phyloP scores from a whole-genome alignment of 2,888 invertebrate species.

The Drosophila barbarae region DNA sequence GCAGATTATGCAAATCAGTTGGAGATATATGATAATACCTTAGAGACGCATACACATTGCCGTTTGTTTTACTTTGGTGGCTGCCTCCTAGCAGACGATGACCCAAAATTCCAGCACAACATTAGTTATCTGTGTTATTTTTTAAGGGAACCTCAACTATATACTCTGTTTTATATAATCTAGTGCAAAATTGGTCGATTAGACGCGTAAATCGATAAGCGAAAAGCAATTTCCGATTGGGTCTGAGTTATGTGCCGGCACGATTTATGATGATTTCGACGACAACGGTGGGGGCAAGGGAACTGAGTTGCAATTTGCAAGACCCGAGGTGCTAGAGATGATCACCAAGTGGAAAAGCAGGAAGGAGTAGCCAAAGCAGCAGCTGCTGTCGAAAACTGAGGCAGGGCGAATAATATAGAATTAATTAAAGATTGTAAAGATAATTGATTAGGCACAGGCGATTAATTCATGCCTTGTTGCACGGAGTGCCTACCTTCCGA shows the following conservation, averaged over 20 bases:
- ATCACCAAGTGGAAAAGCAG: slow-evolving; percentile 41
- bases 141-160: not conserved
- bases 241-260: slow-evolving; percentile 66
- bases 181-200: slow-evolving; percentile 67
- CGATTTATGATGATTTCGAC: slow-evolving; percentile 56
- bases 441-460: slow-evolving; percentile 80
- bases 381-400: slow-evolving; percentile 54
- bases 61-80: slow-evolving; percentile 29
- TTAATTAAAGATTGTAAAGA: slow-evolving; percentile 80
- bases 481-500: slow-evolving; percentile 29
- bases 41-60: slow-evolving; percentile 27
- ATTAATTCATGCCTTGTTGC: slow-evolving; percentile 77
- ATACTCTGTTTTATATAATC: slow-evolving; percentile 1
- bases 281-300: slow-evolving; percentile 16
- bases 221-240: slow-evolving; percentile 73
- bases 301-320: slow-evolving; percentile 58
- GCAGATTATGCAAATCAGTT: slow-evolving; percentile 75
- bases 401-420: slow-evolving; percentile 77
- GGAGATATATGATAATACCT: slow-evolving; percentile 49
- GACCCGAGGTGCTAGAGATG: slow-evolving; percentile 40
- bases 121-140: slow-evolving; percentile 1
- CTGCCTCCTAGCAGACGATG: not conserved
- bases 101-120: slow-evolving; percentile 23
- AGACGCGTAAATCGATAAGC: slow-evolving; percentile 71
- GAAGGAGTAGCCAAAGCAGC: slow-evolving; percentile 12